Conservation (phyloP, 1,140 invertebrate species). For the Zophobas morio region DNA sequence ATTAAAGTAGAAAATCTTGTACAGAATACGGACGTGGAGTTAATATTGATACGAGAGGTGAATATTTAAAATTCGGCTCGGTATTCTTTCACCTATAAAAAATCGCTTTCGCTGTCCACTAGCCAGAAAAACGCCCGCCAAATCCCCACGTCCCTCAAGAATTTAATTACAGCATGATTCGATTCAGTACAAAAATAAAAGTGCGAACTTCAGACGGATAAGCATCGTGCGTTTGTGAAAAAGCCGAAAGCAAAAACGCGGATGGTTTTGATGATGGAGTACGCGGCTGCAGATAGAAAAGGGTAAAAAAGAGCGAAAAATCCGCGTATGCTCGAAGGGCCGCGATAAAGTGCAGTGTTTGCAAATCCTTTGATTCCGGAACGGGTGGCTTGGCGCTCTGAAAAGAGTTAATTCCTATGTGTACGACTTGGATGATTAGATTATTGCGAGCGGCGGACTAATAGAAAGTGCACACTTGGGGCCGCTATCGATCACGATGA, state of each 20-base stretch:
- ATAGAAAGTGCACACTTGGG: slow-evolving; percentile 57
- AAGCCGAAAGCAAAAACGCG: slow-evolving; percentile 6
- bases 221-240: slow-evolving; percentile 35
- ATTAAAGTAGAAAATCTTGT: too few relatives aligned
- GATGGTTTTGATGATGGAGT: slow-evolving; percentile 26
- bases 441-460: slow-evolving; percentile 55
- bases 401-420: slow-evolving; percentile 56
- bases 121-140: background rate
- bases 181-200: slow-evolving; percentile 35
- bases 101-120: too few relatives aligned
- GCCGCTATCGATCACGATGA: slow-evolving; percentile 52
- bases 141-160: slow-evolving; percentile 21
- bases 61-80: too few relatives aligned
- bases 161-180: slow-evolving; percentile 37
- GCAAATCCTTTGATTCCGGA: slow-evolving; percentile 39
- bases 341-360: slow-evolving; percentile 40
- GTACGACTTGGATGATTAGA: slow-evolving; percentile 55
- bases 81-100: too few relatives aligned
- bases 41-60: too few relatives aligned
- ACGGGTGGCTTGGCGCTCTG: slow-evolving; percentile 3
- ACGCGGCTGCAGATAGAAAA: slow-evolving; percentile 3
- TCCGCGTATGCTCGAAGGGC: slow-evolving; percentile 2
- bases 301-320: background rate
- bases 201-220: slow-evolving; percentile 38
- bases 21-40: too few relatives aligned